These are phyloP conservation scores for Chrysina gloriosa DNA, from an alignment of 2,888 invertebrate species.

Conservation along the genomic window DNA sequence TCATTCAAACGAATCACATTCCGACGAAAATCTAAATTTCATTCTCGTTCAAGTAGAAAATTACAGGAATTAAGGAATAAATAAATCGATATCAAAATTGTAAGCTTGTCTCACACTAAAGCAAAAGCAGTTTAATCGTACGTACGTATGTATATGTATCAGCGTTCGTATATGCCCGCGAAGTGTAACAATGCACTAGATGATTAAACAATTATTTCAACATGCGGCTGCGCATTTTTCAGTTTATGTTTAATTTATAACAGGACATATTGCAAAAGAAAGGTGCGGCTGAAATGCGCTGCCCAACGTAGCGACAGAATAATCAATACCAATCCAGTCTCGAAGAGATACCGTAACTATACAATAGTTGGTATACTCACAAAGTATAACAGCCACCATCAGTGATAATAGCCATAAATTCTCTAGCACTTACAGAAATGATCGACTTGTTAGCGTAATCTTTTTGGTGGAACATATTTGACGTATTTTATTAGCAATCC, in stretches of 20 bases:
- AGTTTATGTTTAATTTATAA: conserved; percentile 46
- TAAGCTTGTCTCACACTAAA: too few species aligned
- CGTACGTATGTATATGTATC: not conserved
- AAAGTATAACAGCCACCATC: conserved; percentile 22
- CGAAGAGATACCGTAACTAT: not conserved
- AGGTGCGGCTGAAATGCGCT: conserved; percentile 41
- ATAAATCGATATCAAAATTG: too few species aligned
- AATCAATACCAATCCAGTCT: conserved; percentile 35
- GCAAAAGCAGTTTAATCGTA: not conserved
- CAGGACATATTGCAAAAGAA: conserved; percentile 43
- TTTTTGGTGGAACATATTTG: not conserved
- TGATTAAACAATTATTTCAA: conserved; percentile 42
- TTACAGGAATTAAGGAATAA: not conserved
- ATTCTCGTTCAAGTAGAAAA: conserved; percentile 17
- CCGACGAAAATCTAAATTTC: conserved; percentile 1
- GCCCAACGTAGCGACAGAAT: conserved; percentile 30
- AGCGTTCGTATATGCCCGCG: not conserved
- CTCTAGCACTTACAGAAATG: conserved; percentile 10
- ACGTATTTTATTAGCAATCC: not conserved
- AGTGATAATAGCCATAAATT: conserved; percentile 26
- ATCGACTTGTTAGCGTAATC: not conserved
- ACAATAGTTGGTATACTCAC: not conserved
- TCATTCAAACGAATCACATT: conserved; percentile 7
- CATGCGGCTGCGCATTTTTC: conserved; percentile 39
- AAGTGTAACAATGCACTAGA: conserved; percentile 32